phyloP scores from a whole-genome alignment of 2,888 invertebrate genomes.

The Drosophila melanosoma region DNA sequence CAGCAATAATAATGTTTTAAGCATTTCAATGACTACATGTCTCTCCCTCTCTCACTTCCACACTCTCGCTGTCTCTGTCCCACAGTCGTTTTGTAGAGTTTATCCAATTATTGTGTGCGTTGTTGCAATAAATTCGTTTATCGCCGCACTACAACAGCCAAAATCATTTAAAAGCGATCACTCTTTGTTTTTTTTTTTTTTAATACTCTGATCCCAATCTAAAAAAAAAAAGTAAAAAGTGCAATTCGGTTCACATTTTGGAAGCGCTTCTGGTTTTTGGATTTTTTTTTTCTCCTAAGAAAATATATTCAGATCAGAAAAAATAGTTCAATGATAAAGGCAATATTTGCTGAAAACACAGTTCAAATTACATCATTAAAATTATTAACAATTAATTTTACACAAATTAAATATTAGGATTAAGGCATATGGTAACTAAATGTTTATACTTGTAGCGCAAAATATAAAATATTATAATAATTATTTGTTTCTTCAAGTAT shows the following conservation, averaged over 20 bases:
- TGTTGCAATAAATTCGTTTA: slow-evolving; percentile 84
- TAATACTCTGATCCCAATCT: slow-evolving; percentile 6
- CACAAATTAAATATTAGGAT: not conserved
- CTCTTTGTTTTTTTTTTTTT: slow-evolving; percentile 41
- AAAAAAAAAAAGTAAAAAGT: not conserved
- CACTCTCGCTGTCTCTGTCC: not conserved
- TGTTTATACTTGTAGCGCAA: not conserved
- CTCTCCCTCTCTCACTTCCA: not conserved
- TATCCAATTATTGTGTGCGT: slow-evolving; percentile 82
- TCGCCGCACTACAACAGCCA: slow-evolving; percentile 78
- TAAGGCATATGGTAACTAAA: not conserved
- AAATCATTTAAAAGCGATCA: slow-evolving; percentile 81
- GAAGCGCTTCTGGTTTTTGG: not conserved
- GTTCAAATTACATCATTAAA: not conserved
- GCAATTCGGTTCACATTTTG: not conserved
- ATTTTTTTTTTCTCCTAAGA: not conserved
- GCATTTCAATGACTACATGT: slow-evolving; percentile 41
- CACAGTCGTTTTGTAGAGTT: slow-evolving; percentile 24
- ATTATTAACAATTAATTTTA: not conserved
- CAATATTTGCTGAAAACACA: not conserved
- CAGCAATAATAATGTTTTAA: slow-evolving; percentile 74
- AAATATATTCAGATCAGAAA: not conserved
- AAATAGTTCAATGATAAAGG: not conserved
- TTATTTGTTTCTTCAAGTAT: not conserved
- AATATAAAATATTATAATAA: not conserved